phyloP scores from a whole-genome alignment of 2,113 vertebrate genomes.

The Alces alces region DNA sequence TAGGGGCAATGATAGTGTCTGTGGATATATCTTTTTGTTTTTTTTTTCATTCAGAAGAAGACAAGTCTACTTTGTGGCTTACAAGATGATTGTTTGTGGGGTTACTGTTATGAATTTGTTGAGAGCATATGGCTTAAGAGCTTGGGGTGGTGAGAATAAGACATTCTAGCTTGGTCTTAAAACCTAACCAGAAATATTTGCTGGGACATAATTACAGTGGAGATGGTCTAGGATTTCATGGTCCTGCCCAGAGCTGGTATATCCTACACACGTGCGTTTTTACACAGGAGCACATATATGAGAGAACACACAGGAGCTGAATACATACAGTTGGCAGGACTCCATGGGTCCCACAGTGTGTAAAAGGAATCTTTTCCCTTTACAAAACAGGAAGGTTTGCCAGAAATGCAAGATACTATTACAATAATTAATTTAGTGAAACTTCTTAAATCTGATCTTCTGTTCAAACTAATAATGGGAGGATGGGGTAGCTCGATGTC shows the following conservation, averaged over 20 bases:
- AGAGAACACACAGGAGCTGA: not conserved
- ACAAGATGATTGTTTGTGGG: not conserved
- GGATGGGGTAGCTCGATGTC: conserved; percentile 64
- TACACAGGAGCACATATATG: not conserved
- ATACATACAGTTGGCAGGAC: not conserved
- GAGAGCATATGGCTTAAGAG: not conserved
- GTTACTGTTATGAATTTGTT: not conserved
- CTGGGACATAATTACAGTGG: not conserved
- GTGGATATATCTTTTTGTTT: not conserved
- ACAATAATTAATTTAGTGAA: conserved; percentile 66
- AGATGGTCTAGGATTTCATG: not conserved
- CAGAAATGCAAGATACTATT: conserved; percentile 51
- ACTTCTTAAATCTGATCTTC: conserved; percentile 72
- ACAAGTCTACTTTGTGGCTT: not conserved
- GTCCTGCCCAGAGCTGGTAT: not conserved
- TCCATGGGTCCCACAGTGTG: not conserved
- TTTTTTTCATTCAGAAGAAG: not conserved
- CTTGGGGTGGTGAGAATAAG: not conserved
- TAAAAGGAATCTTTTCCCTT: not conserved
- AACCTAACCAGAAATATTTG: not conserved
- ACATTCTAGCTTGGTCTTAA: not conserved
- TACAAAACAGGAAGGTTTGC: conserved; percentile 36
- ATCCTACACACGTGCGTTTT: too few relatives aligned
- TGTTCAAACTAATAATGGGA: conserved; percentile 60
- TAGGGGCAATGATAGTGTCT: conserved; percentile 65